Percentiles rank a stretch among this genome's conserved stretches.
Conservation (phyloP, 2,888 invertebrate species). For the Lucinisca nassula region DNA sequence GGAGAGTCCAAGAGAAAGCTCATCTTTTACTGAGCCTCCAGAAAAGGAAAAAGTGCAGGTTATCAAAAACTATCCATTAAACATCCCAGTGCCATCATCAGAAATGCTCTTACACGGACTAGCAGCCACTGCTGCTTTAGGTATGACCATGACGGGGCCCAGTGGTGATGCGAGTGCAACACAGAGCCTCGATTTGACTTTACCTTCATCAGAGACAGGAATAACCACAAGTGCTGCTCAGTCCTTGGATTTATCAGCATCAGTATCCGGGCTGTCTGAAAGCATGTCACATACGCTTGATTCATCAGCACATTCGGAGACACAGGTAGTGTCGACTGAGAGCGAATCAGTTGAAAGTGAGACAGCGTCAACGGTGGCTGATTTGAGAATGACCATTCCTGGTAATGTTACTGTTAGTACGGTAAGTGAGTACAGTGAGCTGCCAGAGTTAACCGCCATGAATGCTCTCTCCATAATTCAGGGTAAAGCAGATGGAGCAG, state of each 20-base stretch:
- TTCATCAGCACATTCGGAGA: not conserved
- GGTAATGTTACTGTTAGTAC: conserved; percentile 52
- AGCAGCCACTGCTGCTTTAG: not conserved
- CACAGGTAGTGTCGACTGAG: not conserved
- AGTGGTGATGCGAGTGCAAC: conserved; percentile 39
- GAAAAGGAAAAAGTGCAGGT: conserved; percentile 63
- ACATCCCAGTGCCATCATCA: conserved; percentile 62
- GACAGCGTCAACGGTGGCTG: conserved; percentile 3
- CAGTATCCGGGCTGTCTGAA: conserved; percentile 48
- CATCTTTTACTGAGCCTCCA: conserved; percentile 56
- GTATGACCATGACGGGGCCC: not conserved
- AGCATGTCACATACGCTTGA: conserved; percentile 57
- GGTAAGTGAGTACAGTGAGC: conserved; percentile 65
- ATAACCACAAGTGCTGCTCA: conserved; percentile 37
- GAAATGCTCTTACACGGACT: conserved; percentile 29
- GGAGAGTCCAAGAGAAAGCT: conserved; percentile 58
- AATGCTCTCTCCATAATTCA: conserved; percentile 68
- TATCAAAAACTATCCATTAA: conserved; percentile 66
- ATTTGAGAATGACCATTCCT: conserved; percentile 62
- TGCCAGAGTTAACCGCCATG: conserved; percentile 67
- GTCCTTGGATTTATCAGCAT: conserved; percentile 47
- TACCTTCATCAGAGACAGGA: conserved; percentile 48
- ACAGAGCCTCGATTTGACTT: conserved; percentile 38
- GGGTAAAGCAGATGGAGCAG: conserved; percentile 39
- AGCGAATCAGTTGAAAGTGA: not conserved